Conservation (phyloP, 2,888 invertebrate species). For the Polydrusus pterygomalis region DNA sequence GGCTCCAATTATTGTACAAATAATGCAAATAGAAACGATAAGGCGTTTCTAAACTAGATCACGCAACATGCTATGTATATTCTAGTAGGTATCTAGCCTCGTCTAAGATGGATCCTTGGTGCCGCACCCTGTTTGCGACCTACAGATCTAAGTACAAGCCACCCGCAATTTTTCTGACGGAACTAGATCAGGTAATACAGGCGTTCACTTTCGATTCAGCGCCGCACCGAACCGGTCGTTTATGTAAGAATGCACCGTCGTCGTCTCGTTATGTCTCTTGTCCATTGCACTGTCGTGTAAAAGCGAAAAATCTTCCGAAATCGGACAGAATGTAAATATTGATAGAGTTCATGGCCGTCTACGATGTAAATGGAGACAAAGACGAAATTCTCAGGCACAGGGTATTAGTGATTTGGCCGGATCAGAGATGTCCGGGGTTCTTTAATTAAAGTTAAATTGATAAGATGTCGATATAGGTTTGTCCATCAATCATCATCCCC, state of each 20-base stretch:
- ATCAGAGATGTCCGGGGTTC: no score
- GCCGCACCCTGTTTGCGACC: conserved; percentile 68
- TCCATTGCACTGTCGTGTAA: conserved; percentile 26
- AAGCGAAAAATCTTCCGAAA: no score
- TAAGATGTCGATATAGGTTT: no score
- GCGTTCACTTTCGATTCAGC: conserved; percentile 58
- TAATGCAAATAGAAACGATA: no score
- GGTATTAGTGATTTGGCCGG: no score
- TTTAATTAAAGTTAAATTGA: no score
- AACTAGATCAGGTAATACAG: conserved; percentile 62
- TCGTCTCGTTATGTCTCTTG: conserved; percentile 50
- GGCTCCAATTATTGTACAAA: no score
- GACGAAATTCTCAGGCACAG: no score
- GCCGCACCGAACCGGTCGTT: conserved; percentile 53
- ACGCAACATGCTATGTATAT: not conserved
- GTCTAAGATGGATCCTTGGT: conserved; percentile 48
- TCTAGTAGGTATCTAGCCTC: conserved; percentile 16
- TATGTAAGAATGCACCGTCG: conserved; percentile 53
- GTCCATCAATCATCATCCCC: no score
- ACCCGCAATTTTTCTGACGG: conserved; percentile 66
- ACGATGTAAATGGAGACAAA: no score
- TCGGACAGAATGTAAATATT: no score
- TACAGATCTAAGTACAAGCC: conserved; percentile 62
- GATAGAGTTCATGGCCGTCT: no score
- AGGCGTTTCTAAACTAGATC: not conserved